Base-by-base conservation (phyloP, 1,140 invertebrate genomes). In the Drosophila nannoptera region DNA sequence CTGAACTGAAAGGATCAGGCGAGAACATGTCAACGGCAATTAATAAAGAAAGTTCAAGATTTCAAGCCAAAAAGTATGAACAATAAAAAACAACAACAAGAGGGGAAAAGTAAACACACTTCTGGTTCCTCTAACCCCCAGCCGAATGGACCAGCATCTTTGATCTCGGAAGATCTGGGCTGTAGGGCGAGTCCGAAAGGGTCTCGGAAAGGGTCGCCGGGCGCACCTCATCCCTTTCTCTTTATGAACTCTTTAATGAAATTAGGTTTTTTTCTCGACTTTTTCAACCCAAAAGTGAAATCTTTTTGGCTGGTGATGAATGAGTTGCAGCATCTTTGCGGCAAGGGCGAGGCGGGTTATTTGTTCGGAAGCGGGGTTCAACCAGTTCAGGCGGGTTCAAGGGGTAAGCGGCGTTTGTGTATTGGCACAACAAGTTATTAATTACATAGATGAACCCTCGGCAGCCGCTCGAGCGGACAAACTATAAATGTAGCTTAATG, bases 361-460 rank as follows among this genome's bases (percentile, higher is more conserved):
- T 73, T 16, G 35, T 9, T 36, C 35, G n/a, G 6, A 43, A 16
- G 40, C 4, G 12, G 14, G 40, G 40, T 43, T 43, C 40, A 43
- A 3, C 3, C 22, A 22, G 56, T 14, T 50, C 32, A 60, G 8
- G 38, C 59, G 63, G 22, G 73, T 63, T 59, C 40, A 48, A 76
- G 54, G 71, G 63, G 76, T 63, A 61, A 45, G 46, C 48, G 68
- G 69, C 56, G 53, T 38, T 52, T 49, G 38, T 45, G 35, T 56
- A 76, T 83, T 83, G 80, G 73, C 80, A 84, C 74, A 83, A 83
- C 80, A 84, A 74, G 62, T 80, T 75, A 84, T 76, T 78, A 83
- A 83, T 82, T 83, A 69, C 11, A 35, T 52, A 40, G 32, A 38
- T 38, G 53, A 52, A 45, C 40, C 33, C 9, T 5, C 4, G 16